A percentile compares a stretch with the other conserved stretches of the same genome.
These are phyloP conservation scores for Galaxias olidus DNA, from an alignment of 2,797 vertebrate species.

Conservation along the genomic window DNA sequence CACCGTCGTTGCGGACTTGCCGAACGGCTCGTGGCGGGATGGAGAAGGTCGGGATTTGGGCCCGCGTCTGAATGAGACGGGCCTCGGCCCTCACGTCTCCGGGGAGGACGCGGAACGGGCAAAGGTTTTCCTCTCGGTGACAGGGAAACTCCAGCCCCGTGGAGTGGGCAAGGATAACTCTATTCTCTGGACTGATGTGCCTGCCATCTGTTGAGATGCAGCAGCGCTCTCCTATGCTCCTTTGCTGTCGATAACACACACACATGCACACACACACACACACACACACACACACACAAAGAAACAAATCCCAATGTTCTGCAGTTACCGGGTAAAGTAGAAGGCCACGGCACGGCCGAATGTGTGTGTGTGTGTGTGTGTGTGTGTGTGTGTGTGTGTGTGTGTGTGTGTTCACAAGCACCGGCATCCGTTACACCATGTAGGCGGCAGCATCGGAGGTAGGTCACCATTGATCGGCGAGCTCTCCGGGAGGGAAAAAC, in stretches of 20 bases:
- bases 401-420: slow-evolving; percentile 8
- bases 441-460: not conserved
- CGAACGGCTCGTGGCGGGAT: too few species aligned
- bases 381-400: slow-evolving; percentile 33
- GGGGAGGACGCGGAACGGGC: slow-evolving; percentile 46
- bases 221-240: not conserved
- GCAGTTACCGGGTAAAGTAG: too few species aligned
- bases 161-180: slow-evolving; percentile 38
- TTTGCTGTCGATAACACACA: not conserved
- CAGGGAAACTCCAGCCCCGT: slow-evolving; percentile 31
- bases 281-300: not conserved
- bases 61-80: slow-evolving; percentile 26
- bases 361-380: slow-evolving; percentile 36
- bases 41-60: too few species aligned
- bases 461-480: not conserved
- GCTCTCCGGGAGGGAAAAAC: not conserved
- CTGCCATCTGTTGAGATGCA: slow-evolving; percentile 5
- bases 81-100: slow-evolving; percentile 23
- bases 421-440: not conserved
- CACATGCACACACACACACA: not conserved
- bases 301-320: slow-evolving; percentile 2
- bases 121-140: slow-evolving; percentile 44
- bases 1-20: not conserved
- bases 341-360: slow-evolving; percentile 3
- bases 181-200: slow-evolving; percentile 9